Evolutionary conservation across 2,797 vertebrate genomes (phyloP), one percentile per base, ranked within the genome.

Genomic region (Gorsachius magnificus): DNA sequence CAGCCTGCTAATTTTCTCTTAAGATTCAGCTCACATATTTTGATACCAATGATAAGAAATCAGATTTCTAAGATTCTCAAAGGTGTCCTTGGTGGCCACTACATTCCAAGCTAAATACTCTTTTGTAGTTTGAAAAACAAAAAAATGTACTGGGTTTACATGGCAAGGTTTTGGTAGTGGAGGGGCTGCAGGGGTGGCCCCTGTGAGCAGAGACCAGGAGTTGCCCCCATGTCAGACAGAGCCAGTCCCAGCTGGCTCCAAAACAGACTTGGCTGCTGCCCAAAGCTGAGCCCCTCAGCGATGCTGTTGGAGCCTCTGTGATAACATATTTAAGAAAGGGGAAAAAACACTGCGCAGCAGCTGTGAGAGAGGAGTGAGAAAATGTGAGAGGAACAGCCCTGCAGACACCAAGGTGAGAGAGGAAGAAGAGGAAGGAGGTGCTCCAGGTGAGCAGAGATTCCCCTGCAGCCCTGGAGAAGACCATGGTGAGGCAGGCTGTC

Each of bases 281-380:
- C 48, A 36, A 13, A 70, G 57, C 46, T 61, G 65, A 78, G 58
- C 26, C 53, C 38, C 21, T 69, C 48, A 35, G 45, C 16, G 11
- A 5, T 0, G 0, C 22, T 58, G 8, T 16, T 76, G 79, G 20
- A 1, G 0, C 24, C 58, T 76, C 66, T 56, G 50, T 24, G 63
- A 35, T 28, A 78, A 53, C 5, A 3, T 24, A 41, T 66, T 84
- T 69, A 54, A 5, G 3, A 74, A 75, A 20, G 36, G 24, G n/a
- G 11, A 58, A 58, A 61, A 69, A 70, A 0, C 3, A 3, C 8
- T 4, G 12, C 38, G 28, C 48, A 61, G 65, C 43, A 57, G 33
- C 57, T 74, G 41, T 24, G 16, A 33, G 17, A 64, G n/a, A 65
- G 56, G 58, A 13, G 46, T 3, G 19, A 71, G 11, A 71, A 58